Percentiles rank a stretch among this genome's conserved stretches.
Evolutionary conservation across 1,140 invertebrate genomes (phyloP).

Genomic region (Drosophila jambulina): DNA sequence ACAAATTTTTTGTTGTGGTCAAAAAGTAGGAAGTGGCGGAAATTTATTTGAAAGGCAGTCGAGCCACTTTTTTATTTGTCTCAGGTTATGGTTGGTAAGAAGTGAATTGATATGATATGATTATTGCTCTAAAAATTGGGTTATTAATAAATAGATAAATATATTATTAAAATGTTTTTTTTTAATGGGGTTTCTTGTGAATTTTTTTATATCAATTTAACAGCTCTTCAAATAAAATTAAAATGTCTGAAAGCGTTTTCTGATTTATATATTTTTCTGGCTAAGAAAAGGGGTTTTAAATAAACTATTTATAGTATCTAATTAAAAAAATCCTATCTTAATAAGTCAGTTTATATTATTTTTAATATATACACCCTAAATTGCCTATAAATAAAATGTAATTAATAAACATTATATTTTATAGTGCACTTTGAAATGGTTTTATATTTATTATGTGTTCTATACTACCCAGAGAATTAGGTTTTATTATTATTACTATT

Average conservation of each 20-base stretch:
- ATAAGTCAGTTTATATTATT: neutral
- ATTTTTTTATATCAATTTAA: neutral
- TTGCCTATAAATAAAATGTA: neutral
- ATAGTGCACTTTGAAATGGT: neutral
- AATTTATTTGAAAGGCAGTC: conserved; percentile 3
- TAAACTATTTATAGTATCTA: neutral
- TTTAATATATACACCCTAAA: neutral
- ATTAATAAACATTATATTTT: neutral
- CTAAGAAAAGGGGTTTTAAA: neutral
- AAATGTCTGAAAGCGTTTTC: no score
- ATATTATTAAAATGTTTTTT: neutral
- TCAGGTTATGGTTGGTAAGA: neutral
- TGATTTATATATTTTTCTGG: neutral
- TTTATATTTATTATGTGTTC: neutral
- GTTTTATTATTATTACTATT: neutral
- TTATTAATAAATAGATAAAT: neutral
- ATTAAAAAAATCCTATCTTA: no score
- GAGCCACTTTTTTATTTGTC: neutral
- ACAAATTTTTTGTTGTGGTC: neutral
- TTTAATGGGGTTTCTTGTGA: neutral
- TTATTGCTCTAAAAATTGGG: neutral
- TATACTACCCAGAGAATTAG: no score
- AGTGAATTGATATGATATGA: neutral
- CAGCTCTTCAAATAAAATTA: no score
- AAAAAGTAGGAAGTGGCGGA: conserved; percentile 15